Percentiles rank a stretch among this genome's conserved stretches.
Conservation (phyloP, 2,113 vertebrate species). For the Lagopus muta region DNA sequence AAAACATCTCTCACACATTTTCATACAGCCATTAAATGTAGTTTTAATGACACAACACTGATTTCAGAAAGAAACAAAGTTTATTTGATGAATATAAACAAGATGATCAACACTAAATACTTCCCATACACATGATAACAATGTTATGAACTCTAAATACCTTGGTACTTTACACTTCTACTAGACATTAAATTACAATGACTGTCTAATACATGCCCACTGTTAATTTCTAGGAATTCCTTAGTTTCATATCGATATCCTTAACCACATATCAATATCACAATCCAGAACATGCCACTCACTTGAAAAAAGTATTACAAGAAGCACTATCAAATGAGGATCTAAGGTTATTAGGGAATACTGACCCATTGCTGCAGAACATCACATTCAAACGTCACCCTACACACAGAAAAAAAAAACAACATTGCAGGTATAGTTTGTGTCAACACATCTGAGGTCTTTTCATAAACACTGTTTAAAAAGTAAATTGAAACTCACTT, state of each 20-base stretch:
- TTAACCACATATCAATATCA: constrained; percentile 85
- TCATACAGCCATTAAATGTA: constrained; percentile 53
- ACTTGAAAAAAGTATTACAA: constrained; percentile 87
- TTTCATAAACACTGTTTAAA: constrained; percentile 82
- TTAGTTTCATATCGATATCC: constrained; percentile 85
- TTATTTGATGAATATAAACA: constrained; percentile 95
- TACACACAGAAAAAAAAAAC: constrained; percentile 67
- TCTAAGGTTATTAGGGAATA: constrained; percentile 77
- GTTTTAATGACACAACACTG: constrained; percentile 60
- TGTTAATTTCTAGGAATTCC: constrained; percentile 83
- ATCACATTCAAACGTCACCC: constrained; percentile 83
- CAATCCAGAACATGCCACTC: constrained; percentile 89
- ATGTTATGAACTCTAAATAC: constrained; percentile 82
- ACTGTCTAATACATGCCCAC: constrained; percentile 88
- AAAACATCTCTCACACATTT: constrained; percentile 70
- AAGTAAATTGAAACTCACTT: constrained; percentile 80
- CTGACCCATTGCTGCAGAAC: constrained; percentile 80
- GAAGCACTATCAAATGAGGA: constrained; percentile 82
- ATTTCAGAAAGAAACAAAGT: constrained; percentile 88
- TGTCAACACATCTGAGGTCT: constrained; percentile 78
- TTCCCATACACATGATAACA: constrained; percentile 86
- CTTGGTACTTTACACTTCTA: constrained; percentile 81
- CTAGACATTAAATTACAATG: constrained; percentile 83
- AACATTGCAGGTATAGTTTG: constrained; percentile 75
- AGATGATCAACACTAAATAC: constrained; percentile 88